Base-by-base conservation (phyloP, 2,797 vertebrate genomes). In the Atherinosoma microstoma region DNA sequence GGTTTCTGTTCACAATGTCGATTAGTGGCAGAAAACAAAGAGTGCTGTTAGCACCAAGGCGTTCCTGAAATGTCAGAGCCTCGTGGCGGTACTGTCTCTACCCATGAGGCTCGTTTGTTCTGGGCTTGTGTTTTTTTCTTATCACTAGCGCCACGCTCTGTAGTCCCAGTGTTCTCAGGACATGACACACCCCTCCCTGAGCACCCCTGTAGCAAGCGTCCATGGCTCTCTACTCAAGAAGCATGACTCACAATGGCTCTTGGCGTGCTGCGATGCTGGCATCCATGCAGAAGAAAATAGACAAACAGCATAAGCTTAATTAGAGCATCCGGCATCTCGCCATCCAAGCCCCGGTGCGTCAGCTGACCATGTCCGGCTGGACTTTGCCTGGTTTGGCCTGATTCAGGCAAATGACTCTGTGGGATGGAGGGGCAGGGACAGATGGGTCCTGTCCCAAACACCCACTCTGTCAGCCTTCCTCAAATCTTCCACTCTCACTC, bases 301-400 rank as follows among this genome's bases (percentile, higher is more conserved):
- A 93, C 88, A 92, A 90, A 92, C 85, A 92, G 86, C 89, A 92
- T 90, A 93, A 89, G 93, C 87, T 92, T 94, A 86, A 93, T 93
- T 90, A 87, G 86, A 85, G 84, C 73, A 87, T 82, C 75, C 78
- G 72, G 80, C 88, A 76, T 84, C 84, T 84, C 47, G 73, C 87
- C 84, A 82, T 87, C 73, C 66, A 84, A 87, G 67, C 80, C 91
- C 83, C 29, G 70, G 80, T 79, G 82, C 85, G 79, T 90, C 79
- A 79, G 75, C 76, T 78, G 84, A 91, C 68, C 47, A 24, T 22
- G 80, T 83, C 77, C 57, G 54, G 67, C 81, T 72, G 76, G 81
- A 83, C 84, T 58, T 74, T 38, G 63, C 82, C 81, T 62, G 59
- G 73, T 74, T 82, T 74, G 80, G 83, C 76, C 84, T 18, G 27